A percentile compares a stretch with the other conserved stretches of the same genome.
These are phyloP conservation scores for Tetanocera ferruginea DNA, from an alignment of 2,888 invertebrate genomes.

Conservation along the genomic window DNA sequence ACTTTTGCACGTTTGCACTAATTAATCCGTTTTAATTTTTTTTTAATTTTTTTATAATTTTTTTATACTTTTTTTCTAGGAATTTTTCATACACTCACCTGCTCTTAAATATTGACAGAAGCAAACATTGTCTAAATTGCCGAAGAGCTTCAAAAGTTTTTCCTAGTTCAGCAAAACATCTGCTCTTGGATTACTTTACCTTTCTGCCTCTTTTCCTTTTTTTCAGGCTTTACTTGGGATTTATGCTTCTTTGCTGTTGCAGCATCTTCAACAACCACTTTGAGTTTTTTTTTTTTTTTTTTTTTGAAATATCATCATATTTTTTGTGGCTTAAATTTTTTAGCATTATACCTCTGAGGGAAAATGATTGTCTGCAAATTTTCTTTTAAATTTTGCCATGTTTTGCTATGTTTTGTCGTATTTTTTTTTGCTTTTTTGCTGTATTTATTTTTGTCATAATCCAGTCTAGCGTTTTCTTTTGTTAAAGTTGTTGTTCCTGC, in stretches of 20 bases:
- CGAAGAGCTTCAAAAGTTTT: neutral
- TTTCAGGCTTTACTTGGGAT: neutral
- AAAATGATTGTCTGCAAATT: constrained; percentile 19
- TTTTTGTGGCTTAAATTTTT: neutral
- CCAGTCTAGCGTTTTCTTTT: neutral
- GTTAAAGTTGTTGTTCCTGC: neutral
- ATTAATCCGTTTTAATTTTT: constrained; percentile 15
- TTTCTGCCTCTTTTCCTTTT: neutral
- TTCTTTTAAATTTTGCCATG: neutral
- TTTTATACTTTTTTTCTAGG: neutral
- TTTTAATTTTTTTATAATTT: neutral
- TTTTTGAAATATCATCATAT: neutral
- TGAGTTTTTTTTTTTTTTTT: too few relatives aligned
- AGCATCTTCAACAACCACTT: neutral
- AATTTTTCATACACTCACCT: neutral
- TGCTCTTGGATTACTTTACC: too few relatives aligned
- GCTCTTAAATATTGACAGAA: neutral
- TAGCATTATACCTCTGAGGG: too few relatives aligned
- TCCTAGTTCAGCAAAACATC: too few relatives aligned
- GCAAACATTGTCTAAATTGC: neutral
- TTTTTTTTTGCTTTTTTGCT: neutral
- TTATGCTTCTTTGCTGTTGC: neutral
- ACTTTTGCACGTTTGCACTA: constrained; percentile 15
- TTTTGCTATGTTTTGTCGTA: neutral
- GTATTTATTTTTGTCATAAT: constrained; percentile 5